These are phyloP conservation scores for Drosophila rellima DNA, from an alignment of 2,888 invertebrate species.

Conservation along the genomic window DNA sequence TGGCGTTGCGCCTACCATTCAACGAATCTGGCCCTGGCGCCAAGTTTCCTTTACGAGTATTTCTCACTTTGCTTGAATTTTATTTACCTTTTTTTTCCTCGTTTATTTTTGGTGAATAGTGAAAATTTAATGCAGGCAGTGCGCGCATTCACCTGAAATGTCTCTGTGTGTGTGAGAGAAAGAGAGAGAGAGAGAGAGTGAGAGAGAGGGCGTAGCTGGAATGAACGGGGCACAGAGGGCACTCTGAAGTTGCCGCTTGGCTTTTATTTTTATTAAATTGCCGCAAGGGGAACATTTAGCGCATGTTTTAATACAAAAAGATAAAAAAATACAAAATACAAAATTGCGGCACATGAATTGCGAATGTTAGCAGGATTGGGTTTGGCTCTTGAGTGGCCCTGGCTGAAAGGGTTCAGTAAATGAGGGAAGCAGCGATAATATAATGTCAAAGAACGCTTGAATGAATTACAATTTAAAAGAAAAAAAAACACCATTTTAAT, in stretches of 20 bases:
- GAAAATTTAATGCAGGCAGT: conserved; percentile 74
- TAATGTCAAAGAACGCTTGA: conserved; percentile 34
- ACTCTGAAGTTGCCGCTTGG: conserved; percentile 52
- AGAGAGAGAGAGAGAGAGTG: background rate
- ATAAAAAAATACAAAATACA: conserved; percentile 34
- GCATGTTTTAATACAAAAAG: conserved; percentile 70
- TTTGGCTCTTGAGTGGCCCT: conserved; percentile 48
- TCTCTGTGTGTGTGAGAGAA: conserved; percentile 6
- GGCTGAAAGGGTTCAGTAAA: conserved; percentile 18
- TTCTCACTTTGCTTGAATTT: conserved; percentile 43
- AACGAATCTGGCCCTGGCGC: conserved; percentile 59
- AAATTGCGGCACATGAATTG: conserved; percentile 48
- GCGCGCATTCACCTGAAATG: conserved; percentile 57
- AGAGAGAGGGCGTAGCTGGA: background rate
- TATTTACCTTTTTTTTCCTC: conserved; percentile 15
- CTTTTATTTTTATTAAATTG: conserved; percentile 79
- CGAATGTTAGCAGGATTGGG: conserved; percentile 13
- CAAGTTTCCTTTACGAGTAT: conserved; percentile 53
- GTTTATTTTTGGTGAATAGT: conserved; percentile 58
- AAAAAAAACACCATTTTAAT: conserved; percentile 30
- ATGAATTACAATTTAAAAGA: conserved; percentile 35
- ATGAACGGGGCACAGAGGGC: conserved; percentile 1
- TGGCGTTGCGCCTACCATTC: conserved; percentile 77
- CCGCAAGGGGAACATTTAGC: conserved; percentile 79
- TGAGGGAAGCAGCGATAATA: conserved; percentile 31